Base-by-base conservation (phyloP, 2,888 invertebrate genomes). In the Pardosa pseudoannulata region DNA sequence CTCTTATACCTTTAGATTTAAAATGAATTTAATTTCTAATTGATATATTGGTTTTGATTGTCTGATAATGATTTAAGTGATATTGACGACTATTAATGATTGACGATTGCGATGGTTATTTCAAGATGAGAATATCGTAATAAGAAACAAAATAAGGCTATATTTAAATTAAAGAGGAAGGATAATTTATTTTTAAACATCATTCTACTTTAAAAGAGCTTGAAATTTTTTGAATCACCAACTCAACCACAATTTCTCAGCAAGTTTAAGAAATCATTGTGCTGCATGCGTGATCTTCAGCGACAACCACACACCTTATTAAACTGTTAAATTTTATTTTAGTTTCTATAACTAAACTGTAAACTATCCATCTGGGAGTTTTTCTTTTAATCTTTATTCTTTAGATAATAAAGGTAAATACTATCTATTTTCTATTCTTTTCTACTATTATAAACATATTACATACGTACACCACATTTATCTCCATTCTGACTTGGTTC, bases 251-350 rank as follows among this genome's bases (percentile, higher is more conserved):
- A 72, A 5, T 29, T 28, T 72, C 19, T n/a, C 1, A 28, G 72
- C 6, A 41, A 19, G 0, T 46, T 50, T 72, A 16, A 50, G 13
- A 46, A 72, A 46, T 72, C 46, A 16, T 72, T 46, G 13, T 16
- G 13, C 72, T 1, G 50, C 72, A 72, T 72, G 46, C 29, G 3
- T 50, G 50, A 36, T 28, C 50, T 46, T 16, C 46, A 72, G 28
- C 7, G 46, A 0, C 50, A 19, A 29, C 72, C 50, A 11, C 46
- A 27, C 31, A 50, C 6, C 46, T 46, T 46, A 46, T 46, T 1
- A 46, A 46, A 46, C 46, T 46, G 46, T n/a, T n/a, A n/a, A n/a
- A n/a, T n/a, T n/a, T n/a, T 46, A 46, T 1, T 46, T 16, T 46
- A 46, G 1, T 46, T 46, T 46, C 5, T 46, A 16, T 46, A 1